A percentile compares a stretch with the other conserved stretches of the same genome.
Evolutionary conservation across 2,113 vertebrate species (phyloP).

Genomic region (Mormoops blainvillei): DNA sequence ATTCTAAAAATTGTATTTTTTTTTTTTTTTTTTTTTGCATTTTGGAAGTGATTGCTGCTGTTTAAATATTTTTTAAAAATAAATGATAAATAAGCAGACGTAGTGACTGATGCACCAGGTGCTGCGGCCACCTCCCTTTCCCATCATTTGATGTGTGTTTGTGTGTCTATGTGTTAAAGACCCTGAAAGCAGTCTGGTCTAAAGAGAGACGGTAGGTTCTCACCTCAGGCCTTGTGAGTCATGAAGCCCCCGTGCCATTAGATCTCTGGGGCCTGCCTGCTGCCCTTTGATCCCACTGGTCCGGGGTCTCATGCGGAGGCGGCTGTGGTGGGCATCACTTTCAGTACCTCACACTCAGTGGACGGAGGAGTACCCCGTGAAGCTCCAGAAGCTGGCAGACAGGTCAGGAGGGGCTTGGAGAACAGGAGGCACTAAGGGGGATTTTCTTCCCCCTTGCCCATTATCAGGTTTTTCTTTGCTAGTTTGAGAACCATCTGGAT

Average conservation of each 20-base stretch:
- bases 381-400: not conserved
- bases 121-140: not conserved
- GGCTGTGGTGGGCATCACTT: not conserved
- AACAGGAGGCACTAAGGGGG: not conserved
- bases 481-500: not conserved
- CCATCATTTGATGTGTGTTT: not conserved
- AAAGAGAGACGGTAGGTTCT: not conserved
- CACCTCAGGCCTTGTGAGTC: not conserved
- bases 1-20: slow-evolving; percentile 75
- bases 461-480: not conserved
- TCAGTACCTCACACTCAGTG: not conserved
- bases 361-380: not conserved
- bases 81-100: slow-evolving; percentile 71
- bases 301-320: not conserved
- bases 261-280: not conserved
- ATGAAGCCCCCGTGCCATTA: not conserved
- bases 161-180: not conserved
- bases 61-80: slow-evolving; percentile 80
- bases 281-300: not conserved
- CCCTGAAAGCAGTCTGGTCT: not conserved
- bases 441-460: not conserved
- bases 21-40: slow-evolving; percentile 70
- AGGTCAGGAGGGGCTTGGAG: not conserved
- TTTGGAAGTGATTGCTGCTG: slow-evolving; percentile 77
- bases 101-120: slow-evolving; percentile 48